Base-by-base conservation (phyloP, 2,113 vertebrate genomes). In the Labeo rohita region DNA sequence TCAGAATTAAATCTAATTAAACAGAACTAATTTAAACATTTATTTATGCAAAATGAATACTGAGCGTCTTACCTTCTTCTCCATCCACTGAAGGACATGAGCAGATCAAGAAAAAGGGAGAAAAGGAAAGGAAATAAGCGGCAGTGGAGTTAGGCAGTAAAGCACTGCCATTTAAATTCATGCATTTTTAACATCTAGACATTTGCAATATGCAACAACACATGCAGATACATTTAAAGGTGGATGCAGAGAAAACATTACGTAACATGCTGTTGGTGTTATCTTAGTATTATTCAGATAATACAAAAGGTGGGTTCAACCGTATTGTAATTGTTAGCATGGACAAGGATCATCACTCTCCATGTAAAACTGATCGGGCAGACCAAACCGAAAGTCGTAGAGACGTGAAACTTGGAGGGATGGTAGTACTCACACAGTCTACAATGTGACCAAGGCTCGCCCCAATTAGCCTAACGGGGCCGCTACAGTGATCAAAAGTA, bases 51-150 rank as follows among this genome's bases (percentile, higher is more conserved):
- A 2, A 15, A 84, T 34, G 11, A 79, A 87, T 18, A 12, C 16
- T 84, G 50, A 86, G 79, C 84, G 7, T 13, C 92, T 92, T 92
- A 94, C 93, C 91, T 94, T 94, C 43, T 92, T 63, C 87, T 95
- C 93, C 92, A 94, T 87, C 92, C 93, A 92, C 94, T 94, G 90
- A 88, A 88, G 89, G 65, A 85, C 83, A 74, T 59, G 16, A 80
- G 65, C 68, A 82, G 79, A 74, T 87, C 66, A 52, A 88, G 83
- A 90, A 79, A 89, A 16, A 76, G 83, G 90, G 73, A 89, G 12
- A 54, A 77, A 87, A 78, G 13, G 3, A 11, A 82, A 84, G 52
- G 70, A 13, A 52, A 87, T 73, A 34, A 80, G 15, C 52, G 65
- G 76, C 52, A 79, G 73, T 50, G 72, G 43, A 74, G 45, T 74